phyloP scores from a whole-genome alignment of 2,113 vertebrate species.

The Tiliqua scincoides region DNA sequence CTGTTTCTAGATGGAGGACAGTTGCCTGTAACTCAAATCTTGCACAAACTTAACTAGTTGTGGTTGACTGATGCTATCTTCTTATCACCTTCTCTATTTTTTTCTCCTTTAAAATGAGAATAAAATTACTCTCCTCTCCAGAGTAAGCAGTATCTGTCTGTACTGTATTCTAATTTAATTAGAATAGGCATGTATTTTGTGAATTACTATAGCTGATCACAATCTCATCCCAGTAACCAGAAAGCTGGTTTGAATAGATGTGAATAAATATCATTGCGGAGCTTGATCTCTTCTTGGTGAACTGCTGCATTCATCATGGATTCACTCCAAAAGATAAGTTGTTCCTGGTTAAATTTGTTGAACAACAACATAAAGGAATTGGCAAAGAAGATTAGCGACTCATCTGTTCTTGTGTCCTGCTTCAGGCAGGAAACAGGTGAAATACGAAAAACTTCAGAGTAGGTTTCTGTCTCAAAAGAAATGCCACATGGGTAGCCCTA shows the following conservation, averaged over 20 bases:
- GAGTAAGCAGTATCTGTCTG: background rate
- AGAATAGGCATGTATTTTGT: background rate
- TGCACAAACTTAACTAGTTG: background rate
- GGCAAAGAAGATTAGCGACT: constrained; percentile 22
- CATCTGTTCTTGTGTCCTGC: constrained; percentile 38
- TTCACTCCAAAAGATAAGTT: constrained; percentile 32
- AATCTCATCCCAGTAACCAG: background rate
- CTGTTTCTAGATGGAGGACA: background rate
- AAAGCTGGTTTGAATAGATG: background rate
- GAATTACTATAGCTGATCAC: background rate
- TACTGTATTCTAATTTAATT: constrained; percentile 9
- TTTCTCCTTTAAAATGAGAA: background rate
- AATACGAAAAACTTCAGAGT: constrained; percentile 41
- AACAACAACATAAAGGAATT: constrained; percentile 21
- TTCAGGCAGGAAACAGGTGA: constrained; percentile 1
- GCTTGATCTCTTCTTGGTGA: background rate
- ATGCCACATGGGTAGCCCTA: background rate
- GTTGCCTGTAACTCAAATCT: background rate
- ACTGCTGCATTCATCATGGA: constrained; percentile 20
- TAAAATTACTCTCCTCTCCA: too few relatives aligned
- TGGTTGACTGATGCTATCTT: background rate
- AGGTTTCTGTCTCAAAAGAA: constrained; percentile 29
- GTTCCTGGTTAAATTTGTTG: background rate
- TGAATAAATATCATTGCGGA: background rate
- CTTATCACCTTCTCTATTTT: background rate